These are phyloP conservation scores for Sceliomorpha sp. DNA, from an alignment of 2,888 invertebrate species.

Conservation along the genomic window DNA sequence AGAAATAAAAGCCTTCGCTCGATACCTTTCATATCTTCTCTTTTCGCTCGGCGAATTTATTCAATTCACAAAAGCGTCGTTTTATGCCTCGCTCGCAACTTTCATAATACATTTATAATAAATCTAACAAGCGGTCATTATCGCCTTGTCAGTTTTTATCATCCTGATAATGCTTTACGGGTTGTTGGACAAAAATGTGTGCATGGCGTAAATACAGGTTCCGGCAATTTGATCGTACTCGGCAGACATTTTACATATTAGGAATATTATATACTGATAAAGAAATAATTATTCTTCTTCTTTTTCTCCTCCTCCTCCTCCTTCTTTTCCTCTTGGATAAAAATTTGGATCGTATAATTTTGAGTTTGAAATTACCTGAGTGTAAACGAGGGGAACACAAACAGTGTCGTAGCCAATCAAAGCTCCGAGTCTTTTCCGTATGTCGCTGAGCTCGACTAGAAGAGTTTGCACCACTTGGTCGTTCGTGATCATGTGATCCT, in stretches of 20 bases:
- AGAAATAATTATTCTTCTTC: no score
- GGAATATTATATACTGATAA: no score
- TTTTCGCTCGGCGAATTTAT: conserved; percentile 18
- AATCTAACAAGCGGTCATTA: conserved; percentile 22
- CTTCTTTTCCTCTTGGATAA: neutral
- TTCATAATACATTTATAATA: conserved; percentile 21
- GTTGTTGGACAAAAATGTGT: conserved; percentile 11
- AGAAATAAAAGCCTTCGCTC: conserved; percentile 33
- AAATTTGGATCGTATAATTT: conserved; percentile 8
- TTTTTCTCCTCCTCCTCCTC: no score
- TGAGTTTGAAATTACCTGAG: conserved; percentile 85
- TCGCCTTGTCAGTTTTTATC: no score
- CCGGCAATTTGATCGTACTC: no score
- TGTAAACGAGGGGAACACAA: conserved; percentile 94
- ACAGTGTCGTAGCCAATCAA: conserved; percentile 95
- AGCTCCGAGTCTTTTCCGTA: conserved; percentile 90
- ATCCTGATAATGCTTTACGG: conserved; percentile 23
- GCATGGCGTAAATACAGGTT: no score
- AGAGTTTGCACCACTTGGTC: conserved; percentile 97
- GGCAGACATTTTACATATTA: no score
- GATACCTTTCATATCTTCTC: conserved; percentile 30
- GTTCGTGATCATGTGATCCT: conserved; percentile 90
- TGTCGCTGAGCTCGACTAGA: conserved; percentile 93
- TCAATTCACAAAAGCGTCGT: neutral
- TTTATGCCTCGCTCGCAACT: conserved; percentile 1